Evolutionary conservation across 2,888 invertebrate species (phyloP), one percentile per base, ranked within the genome.

Genomic region (Eucriotettix oculatus): DNA sequence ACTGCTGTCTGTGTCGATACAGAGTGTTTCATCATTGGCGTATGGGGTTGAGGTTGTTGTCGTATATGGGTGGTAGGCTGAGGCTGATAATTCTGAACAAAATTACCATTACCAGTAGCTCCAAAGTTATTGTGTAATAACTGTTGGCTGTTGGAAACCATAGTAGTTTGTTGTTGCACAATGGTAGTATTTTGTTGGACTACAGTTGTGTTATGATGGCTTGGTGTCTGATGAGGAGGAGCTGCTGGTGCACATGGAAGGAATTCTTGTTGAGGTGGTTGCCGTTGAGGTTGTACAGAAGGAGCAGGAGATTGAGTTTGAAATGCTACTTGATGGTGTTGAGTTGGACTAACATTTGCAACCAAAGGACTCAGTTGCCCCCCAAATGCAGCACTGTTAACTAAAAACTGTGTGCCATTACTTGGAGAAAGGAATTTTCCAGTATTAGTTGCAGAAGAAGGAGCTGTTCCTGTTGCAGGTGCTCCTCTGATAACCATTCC

Each of bases 161-260:
- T 82, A 0, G 87, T 87, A 0, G 87, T 87, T 70, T 87, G 87
- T 67, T 87, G 87, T 68, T 87, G 87, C 3, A 88, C 87, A 67
- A 90, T 89, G 1, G 90, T 89, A 0, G 90, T 88, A 69, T 90
- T 90, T 67, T 90, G 89, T 66, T 89, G 90, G 1, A 90, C 87
- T 68, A 84, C 89, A 0, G 90, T 89, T 0, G 84, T 83, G 66
- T 80, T 74, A 53, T 63, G 62, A 44, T 60, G 60, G 67, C 82
- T 83, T 55, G 73, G 74, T 1, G 74, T 68, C 1, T 75, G 71
- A 42, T 60, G 56, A 16, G 60, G 61, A 14, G 68, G 86, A 0
- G 85, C 85, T 76, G 80, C 77, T 66, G 79, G 81, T 64, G 82
- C 83, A 67, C 85, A 83, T 65, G 86, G 85, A 43, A 86, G 82